Evolutionary conservation across 1,140 invertebrate species (phyloP), one percentile per base, ranked within the genome.

Genomic region (Drosophila saltans): DNA sequence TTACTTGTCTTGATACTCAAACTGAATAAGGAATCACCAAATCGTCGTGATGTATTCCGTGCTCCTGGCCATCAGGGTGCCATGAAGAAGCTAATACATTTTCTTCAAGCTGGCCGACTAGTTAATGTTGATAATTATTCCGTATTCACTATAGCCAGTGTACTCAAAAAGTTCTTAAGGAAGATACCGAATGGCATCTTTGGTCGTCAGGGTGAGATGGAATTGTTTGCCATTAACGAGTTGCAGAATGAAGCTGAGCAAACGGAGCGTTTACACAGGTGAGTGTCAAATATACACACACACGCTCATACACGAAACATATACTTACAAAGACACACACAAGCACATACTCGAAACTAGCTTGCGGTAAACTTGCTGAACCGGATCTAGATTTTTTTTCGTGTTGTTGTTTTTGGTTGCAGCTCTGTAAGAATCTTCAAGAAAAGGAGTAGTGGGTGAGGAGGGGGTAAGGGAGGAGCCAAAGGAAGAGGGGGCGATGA

Each of bases 71-170:
- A 98, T 92, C 97, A 98, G 92, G 97, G 96, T 30, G 97, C 98
- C 79, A 98, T 99, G 95, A 98, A 99, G 91, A 98, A 98, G 92
- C 94, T 99, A 0, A 98, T 98, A 72, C 98, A 99, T 92, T 98
- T 99, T 88, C 94, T 97, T 70, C 97, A 98, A 92, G 97, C 98
- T 77, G 98, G 98, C 10, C 95, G 98, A 70, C 94, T 99, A 74
- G 97, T 99, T n/a, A 99, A 99, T 92, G 98, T 99, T 88, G 97
- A 98, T 88, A 98, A 99, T 92, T 99, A 98, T 92, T 98, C 97
- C 75, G 98, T 99, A 63, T 98, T 99, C 93, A 99, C 98, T 43
- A 98, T 99, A 89, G 98, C 98, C 28, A 99, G 98, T 93, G 98
- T 99, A 41, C 94, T 99, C 36, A 99, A 99, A 93, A 97, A 97